Evolutionary conservation across 2,113 vertebrate species (phyloP).

Genomic region (Prunella fulvescens): DNA sequence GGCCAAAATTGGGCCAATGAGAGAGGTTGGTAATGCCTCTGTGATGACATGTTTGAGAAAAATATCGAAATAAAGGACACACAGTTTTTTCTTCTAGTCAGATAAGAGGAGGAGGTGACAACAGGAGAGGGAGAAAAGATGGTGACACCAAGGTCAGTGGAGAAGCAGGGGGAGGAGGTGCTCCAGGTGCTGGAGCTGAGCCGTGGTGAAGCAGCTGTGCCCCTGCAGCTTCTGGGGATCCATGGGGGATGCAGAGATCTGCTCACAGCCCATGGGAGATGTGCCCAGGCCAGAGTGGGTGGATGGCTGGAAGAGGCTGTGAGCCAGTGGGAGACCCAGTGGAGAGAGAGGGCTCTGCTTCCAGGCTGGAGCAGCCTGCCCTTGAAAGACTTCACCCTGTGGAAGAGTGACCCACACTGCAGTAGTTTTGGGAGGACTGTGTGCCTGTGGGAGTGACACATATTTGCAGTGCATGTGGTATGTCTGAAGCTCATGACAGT

Average conservation of each 20-base stretch:
- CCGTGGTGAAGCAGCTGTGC: neutral
- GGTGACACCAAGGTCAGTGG: neutral
- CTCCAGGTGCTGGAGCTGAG: accelerated
- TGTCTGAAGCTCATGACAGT: neutral
- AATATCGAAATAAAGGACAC: neutral
- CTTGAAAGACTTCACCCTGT: neutral
- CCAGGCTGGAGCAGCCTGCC: neutral
- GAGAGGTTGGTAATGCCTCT: neutral
- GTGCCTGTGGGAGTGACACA: neutral
- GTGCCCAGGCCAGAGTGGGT: accelerated
- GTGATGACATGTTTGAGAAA: neutral
- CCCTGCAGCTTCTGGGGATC: neutral
- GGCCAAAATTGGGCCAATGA: neutral
- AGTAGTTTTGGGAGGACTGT: neutral
- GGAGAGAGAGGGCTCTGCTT: accelerated
- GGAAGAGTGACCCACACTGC: accelerated
- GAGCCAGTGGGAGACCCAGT: neutral
- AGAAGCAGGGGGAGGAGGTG: neutral
- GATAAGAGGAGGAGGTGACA: neutral
- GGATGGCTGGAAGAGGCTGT: neutral
- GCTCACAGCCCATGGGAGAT: accelerated
- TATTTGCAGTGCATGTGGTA: accelerated
- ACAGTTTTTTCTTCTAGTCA: neutral
- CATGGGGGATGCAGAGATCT: neutral
- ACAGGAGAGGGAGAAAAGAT: too few species aligned